Conservation (phyloP, 1,140 invertebrate genomes). For the Aphelinus certus region DNA sequence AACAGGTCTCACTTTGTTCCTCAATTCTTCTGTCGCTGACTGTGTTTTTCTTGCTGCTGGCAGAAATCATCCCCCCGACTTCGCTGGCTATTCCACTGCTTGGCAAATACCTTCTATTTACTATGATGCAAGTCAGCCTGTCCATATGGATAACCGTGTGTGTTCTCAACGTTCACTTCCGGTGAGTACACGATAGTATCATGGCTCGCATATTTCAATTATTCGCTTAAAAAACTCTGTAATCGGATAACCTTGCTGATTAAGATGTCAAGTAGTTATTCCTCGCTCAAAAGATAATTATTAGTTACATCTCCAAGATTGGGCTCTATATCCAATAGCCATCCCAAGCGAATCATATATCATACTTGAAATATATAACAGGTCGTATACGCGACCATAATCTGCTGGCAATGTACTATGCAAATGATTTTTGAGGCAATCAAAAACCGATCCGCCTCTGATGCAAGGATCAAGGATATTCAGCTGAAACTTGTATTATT, state of each 20-base stretch:
- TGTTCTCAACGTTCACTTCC: slow-evolving; percentile 96
- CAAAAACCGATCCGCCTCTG: neutral
- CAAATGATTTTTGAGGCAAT: too few relatives aligned
- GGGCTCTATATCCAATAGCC: too few relatives aligned
- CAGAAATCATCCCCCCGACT: slow-evolving; percentile 97
- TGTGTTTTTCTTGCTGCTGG: slow-evolving; percentile 97
- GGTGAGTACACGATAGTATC: slow-evolving; percentile 71
- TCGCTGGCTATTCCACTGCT: slow-evolving; percentile 96
- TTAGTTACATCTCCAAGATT: too few relatives aligned
- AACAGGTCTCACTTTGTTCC: slow-evolving; percentile 89
- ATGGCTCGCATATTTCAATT: too few relatives aligned
- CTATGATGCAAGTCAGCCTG: slow-evolving; percentile 96
- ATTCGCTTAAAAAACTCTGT: too few relatives aligned
- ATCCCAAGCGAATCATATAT: too few relatives aligned
- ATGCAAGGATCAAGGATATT: neutral
- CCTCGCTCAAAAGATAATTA: too few relatives aligned
- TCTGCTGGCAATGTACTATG: too few relatives aligned
- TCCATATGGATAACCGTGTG: slow-evolving; percentile 97
- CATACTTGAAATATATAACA: too few relatives aligned
- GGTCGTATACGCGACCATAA: too few relatives aligned
- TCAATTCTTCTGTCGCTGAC: slow-evolving; percentile 97
- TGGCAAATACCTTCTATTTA: slow-evolving; percentile 95
- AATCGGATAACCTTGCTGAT: too few relatives aligned
- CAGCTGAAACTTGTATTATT: neutral
- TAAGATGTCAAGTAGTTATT: too few relatives aligned